phyloP scores from a whole-genome alignment of 2,113 vertebrate genomes.

The Morone saxatilis region DNA sequence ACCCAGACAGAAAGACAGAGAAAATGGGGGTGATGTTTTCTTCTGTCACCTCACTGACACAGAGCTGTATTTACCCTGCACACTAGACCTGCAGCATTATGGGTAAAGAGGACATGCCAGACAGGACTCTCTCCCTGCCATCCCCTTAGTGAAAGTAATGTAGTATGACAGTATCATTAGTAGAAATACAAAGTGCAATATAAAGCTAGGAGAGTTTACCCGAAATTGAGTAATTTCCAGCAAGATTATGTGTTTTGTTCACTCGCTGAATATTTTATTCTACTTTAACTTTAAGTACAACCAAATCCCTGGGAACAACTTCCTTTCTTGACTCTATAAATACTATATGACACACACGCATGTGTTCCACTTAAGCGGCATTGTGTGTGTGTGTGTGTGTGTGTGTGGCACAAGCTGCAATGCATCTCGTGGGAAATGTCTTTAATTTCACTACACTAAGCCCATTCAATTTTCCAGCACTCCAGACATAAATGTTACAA shows the following conservation, averaged over 20 bases:
- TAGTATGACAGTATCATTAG: background rate
- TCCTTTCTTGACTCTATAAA: slow-evolving; percentile 58
- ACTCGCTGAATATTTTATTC: slow-evolving; percentile 62
- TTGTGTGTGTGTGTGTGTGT: slow-evolving; percentile 31
- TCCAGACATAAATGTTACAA: slow-evolving; percentile 62
- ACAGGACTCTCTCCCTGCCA: background rate
- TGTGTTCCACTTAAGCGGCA: slow-evolving; percentile 32
- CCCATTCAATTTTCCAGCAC: slow-evolving; percentile 59
- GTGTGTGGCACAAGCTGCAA: slow-evolving; percentile 17
- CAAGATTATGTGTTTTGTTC: background rate
- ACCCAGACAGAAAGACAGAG: slow-evolving; percentile 30
- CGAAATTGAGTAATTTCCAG: slow-evolving; percentile 6
- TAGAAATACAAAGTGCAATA: background rate
- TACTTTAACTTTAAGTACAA: slow-evolving; percentile 25
- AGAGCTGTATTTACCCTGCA: background rate
- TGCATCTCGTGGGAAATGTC: slow-evolving; percentile 56
- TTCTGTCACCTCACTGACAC: slow-evolving; percentile 12
- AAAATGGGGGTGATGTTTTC: background rate
- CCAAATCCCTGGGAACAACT: slow-evolving; percentile 31
- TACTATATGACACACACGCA: slow-evolving; percentile 59
- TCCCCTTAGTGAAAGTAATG: background rate
- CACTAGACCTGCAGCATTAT: slow-evolving; percentile 18
- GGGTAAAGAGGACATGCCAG: background rate
- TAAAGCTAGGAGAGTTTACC: background rate
- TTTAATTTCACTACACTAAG: slow-evolving; percentile 64